These are phyloP conservation scores for Myxocyprinus asiaticus DNA, from an alignment of 2,113 vertebrate species.

Conservation along the genomic window DNA sequence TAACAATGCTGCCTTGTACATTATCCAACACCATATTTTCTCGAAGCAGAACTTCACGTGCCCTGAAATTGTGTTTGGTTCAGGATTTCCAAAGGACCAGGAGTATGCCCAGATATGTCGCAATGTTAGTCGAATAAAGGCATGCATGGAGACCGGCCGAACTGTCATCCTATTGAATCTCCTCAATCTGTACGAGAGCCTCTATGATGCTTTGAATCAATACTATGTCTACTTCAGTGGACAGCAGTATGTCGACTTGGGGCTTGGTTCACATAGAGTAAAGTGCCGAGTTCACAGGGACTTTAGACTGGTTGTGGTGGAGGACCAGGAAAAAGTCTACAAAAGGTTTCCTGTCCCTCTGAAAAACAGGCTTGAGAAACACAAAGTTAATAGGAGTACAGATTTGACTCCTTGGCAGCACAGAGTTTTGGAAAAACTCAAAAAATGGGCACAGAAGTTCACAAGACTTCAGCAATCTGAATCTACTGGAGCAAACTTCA, in stretches of 20 bases:
- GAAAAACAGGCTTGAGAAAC: slow-evolving; percentile 80
- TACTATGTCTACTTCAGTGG: slow-evolving; percentile 76
- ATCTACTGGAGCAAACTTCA: slow-evolving; percentile 53
- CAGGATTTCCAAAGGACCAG: slow-evolving; percentile 81
- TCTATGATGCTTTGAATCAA: slow-evolving; percentile 80
- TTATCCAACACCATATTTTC: slow-evolving; percentile 73
- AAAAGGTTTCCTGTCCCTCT: slow-evolving; percentile 76
- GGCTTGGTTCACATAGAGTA: slow-evolving; percentile 79
- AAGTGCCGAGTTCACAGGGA: slow-evolving; percentile 76
- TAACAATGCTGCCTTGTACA: slow-evolving; percentile 77
- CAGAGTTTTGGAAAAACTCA: slow-evolving; percentile 66
- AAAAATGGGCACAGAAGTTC: slow-evolving; percentile 67
- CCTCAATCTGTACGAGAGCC: slow-evolving; percentile 81
- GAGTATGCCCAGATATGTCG: slow-evolving; percentile 78
- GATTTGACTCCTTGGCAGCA: slow-evolving; percentile 71
- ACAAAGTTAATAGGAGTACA: slow-evolving; percentile 75
- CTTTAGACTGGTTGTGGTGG: slow-evolving; percentile 77
- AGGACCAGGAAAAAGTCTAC: slow-evolving; percentile 79
- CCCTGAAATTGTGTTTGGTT: slow-evolving; percentile 80
- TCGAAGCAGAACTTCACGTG: slow-evolving; percentile 56
- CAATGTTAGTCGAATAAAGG: slow-evolving; percentile 78
- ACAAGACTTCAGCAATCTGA: slow-evolving; percentile 11
- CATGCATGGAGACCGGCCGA: slow-evolving; percentile 80
- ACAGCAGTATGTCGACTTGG: slow-evolving; percentile 79
- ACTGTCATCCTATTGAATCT: slow-evolving; percentile 79